A percentile compares a stretch with the other conserved stretches of the same genome.
These are phyloP conservation scores for Agrochola lota DNA, from an alignment of 2,888 invertebrate species.

Conservation along the genomic window DNA sequence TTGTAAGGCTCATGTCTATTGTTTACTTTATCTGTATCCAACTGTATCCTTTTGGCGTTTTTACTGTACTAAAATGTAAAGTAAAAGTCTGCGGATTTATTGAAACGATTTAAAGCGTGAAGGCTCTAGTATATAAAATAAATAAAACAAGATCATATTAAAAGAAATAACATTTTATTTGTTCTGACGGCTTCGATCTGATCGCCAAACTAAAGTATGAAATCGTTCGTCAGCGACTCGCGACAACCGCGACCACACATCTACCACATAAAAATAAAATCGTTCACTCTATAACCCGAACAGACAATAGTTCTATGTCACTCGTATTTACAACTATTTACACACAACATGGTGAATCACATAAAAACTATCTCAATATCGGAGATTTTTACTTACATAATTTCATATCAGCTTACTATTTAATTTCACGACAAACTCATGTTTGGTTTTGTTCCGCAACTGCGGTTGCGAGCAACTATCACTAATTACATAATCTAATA, in stretches of 20 bases:
- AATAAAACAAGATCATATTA: conserved; percentile 69
- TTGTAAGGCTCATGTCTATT: no score
- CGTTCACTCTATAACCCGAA: conserved; percentile 70
- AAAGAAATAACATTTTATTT: conserved; percentile 87
- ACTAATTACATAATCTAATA: conserved; percentile 52
- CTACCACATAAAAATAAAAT: conserved; percentile 69
- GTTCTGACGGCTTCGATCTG: conserved; percentile 77
- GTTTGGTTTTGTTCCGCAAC: conserved; percentile 59
- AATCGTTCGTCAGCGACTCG: conserved; percentile 52
- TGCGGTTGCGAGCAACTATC: conserved; percentile 33
- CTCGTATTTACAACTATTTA: conserved; percentile 77
- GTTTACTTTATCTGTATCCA: no score
- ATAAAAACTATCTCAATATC: conserved; percentile 61
- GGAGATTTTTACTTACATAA: conserved; percentile 65
- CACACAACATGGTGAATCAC: conserved; percentile 64
- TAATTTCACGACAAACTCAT: conserved; percentile 57
- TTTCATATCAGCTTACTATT: conserved; percentile 61
- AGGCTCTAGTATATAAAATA: conserved; percentile 2
- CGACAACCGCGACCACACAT: conserved; percentile 40
- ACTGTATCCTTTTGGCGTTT: background rate
- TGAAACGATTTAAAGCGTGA: background rate
- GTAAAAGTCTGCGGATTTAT: background rate
- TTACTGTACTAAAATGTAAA: background rate
- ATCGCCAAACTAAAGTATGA: conserved; percentile 68
- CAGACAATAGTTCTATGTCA: conserved; percentile 65